phyloP scores from a whole-genome alignment of 2,888 invertebrate genomes.

The Trachelus tabidus region DNA sequence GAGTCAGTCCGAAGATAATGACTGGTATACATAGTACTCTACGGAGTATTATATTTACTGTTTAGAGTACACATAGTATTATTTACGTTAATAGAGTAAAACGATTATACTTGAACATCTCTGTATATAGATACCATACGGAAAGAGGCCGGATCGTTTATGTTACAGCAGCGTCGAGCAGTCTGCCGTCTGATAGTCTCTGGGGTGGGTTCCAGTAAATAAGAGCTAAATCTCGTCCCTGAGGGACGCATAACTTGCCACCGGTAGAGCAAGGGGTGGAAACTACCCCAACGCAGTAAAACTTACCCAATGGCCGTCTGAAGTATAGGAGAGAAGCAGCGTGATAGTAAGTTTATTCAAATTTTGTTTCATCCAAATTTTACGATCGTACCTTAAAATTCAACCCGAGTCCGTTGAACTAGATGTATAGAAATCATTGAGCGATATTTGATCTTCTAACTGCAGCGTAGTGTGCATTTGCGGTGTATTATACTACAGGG shows the following conservation, averaged over 20 bases:
- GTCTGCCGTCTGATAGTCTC: conserved; percentile 32
- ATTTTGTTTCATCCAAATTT: background rate
- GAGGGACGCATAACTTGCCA: background rate
- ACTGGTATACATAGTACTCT: background rate
- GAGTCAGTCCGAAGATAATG: background rate
- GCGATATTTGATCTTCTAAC: background rate
- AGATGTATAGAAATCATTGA: background rate
- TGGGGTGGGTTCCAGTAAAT: conserved; percentile 36
- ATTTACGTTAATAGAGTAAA: background rate
- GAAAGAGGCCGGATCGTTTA: conserved; percentile 18
- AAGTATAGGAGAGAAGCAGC: background rate
- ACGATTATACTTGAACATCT: background rate
- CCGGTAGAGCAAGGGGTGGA: background rate
- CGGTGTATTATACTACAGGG: background rate
- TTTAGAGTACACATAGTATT: background rate
- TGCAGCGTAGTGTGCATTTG: background rate
- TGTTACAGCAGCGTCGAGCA: conserved; percentile 20
- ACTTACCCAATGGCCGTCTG: background rate
- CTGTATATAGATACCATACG: background rate
- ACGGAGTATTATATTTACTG: background rate
- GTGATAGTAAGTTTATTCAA: background rate
- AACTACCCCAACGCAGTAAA: background rate
- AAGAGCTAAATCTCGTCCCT: conserved; percentile 40
- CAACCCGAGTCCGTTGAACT: background rate
- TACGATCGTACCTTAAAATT: background rate